These are phyloP conservation scores for Oreochromis tanganicae DNA, from an alignment of 2,113 vertebrate species.

Conservation along the genomic window DNA sequence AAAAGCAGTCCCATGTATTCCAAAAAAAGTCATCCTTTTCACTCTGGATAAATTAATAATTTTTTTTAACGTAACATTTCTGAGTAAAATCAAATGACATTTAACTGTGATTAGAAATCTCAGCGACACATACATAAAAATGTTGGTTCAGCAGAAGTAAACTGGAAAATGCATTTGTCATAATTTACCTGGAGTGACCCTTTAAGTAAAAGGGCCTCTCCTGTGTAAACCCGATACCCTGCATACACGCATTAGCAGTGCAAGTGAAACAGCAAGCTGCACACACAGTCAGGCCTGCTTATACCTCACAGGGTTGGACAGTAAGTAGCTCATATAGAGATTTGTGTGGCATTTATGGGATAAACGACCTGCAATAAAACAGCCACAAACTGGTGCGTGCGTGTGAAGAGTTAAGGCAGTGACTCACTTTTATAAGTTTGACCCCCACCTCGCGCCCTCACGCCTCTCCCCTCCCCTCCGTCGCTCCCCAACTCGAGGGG, in stretches of 20 bases:
- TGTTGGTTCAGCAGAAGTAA: background rate
- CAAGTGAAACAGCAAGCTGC: background rate
- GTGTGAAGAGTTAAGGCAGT: constrained; percentile 23
- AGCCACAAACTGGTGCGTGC: constrained; percentile 18
- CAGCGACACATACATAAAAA: background rate
- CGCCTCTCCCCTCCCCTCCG: background rate
- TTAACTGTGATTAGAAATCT: background rate
- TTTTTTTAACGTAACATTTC: background rate
- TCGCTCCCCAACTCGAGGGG: background rate
- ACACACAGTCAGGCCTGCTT: background rate
- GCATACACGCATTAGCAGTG: background rate
- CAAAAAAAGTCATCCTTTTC: background rate
- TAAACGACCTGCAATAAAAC: constrained; percentile 53
- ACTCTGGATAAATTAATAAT: rapidly evolving
- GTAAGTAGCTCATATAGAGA: constrained; percentile 34
- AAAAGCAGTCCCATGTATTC: background rate
- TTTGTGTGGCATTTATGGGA: constrained; percentile 61
- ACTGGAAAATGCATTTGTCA: background rate
- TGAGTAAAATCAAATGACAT: background rate
- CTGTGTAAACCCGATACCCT: background rate
- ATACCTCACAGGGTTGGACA: background rate
- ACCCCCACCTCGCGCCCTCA: constrained; percentile 14
- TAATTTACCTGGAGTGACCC: background rate
- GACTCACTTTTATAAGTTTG: constrained; percentile 61
- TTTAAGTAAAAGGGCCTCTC: background rate